phyloP scores from a whole-genome alignment of 2,797 vertebrate species.

The Oceanodroma leucorhoa region DNA sequence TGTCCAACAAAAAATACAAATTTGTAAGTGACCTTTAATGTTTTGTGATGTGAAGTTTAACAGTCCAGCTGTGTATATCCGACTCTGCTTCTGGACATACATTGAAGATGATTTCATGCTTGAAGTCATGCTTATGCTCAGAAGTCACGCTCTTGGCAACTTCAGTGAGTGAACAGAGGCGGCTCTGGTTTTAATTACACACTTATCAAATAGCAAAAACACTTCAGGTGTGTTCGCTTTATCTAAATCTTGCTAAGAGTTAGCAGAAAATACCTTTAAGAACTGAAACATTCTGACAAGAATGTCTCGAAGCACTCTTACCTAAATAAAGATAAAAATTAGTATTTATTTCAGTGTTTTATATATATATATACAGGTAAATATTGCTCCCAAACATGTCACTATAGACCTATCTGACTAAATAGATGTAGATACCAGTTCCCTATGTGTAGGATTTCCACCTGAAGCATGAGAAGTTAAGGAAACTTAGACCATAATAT shows the following conservation, averaged over 20 bases:
- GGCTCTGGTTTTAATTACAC: background rate
- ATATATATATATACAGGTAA: background rate
- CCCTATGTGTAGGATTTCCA: background rate
- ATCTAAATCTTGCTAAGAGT: background rate
- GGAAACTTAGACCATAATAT: background rate
- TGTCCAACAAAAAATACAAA: fast-evolving
- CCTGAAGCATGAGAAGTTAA: background rate
- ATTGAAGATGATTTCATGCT: fast-evolving
- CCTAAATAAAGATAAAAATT: background rate
- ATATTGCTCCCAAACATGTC: background rate
- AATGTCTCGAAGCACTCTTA: background rate
- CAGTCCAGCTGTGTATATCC: fast-evolving
- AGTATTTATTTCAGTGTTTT: background rate
- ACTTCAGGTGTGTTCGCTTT: background rate
- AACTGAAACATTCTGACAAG: background rate
- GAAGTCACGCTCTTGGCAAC: background rate
- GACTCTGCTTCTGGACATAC: background rate
- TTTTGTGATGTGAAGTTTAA: fast-evolving
- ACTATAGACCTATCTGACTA: background rate
- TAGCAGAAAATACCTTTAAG: background rate
- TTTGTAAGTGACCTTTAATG: fast-evolving
- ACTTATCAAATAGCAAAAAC: background rate
- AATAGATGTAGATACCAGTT: background rate
- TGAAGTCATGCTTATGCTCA: fast-evolving
- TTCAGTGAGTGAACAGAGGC: background rate